Conservation (phyloP, 2,113 vertebrate species). For the Anarrhichthys ocellatus region DNA sequence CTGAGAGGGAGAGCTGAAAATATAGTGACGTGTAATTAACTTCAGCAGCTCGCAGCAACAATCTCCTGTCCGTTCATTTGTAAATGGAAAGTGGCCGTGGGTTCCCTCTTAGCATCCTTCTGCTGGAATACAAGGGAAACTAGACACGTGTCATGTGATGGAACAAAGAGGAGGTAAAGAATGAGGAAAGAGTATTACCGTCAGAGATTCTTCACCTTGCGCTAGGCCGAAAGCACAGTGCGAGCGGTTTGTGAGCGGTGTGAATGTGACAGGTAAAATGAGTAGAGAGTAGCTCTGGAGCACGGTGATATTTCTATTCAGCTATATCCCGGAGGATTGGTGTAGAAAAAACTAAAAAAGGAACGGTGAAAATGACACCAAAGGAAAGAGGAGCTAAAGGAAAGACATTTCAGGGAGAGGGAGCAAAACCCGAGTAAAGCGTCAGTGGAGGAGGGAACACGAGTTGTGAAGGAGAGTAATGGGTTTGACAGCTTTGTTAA, state of each 20-base stretch:
- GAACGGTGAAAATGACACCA: slow-evolving; percentile 26
- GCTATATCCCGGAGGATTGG: background rate
- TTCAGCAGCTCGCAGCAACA: slow-evolving; percentile 32
- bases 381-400: background rate
- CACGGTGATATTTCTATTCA: slow-evolving; percentile 30
- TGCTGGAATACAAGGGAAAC: background rate
- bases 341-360: background rate
- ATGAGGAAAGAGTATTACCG: background rate
- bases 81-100: background rate
- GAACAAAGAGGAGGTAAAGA: background rate
- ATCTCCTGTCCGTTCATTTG: slow-evolving; percentile 21
- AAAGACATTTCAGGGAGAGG: background rate
- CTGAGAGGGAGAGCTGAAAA: slow-evolving; percentile 21
- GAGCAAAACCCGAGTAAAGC: background rate
- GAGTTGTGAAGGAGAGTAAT: background rate
- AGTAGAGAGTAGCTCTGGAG: slow-evolving; percentile 11
- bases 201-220: slow-evolving; percentile 2
- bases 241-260: background rate
- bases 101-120: background rate
- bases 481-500: background rate
- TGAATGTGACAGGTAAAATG: slow-evolving; percentile 1
- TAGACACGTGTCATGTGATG: background rate
- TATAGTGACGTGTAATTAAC: slow-evolving; percentile 63
- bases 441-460: background rate
- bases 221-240: slow-evolving; percentile 5